These are phyloP conservation scores for Periparus ater DNA, from an alignment of 2,797 vertebrate genomes.

Conservation along the genomic window DNA sequence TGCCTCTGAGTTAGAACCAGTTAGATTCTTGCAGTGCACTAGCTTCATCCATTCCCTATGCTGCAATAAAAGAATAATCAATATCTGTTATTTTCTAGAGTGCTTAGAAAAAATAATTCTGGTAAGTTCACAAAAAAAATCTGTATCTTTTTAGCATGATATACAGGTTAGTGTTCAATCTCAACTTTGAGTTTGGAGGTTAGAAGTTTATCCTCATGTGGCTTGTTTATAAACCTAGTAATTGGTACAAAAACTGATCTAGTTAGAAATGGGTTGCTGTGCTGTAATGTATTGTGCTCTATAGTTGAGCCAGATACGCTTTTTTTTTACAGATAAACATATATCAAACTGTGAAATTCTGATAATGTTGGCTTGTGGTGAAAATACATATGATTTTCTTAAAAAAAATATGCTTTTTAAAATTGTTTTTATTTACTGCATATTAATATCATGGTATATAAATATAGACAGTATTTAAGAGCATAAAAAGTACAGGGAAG, in stretches of 20 bases:
- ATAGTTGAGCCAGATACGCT: background rate
- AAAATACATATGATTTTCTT: background rate
- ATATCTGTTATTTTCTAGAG: background rate
- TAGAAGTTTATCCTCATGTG: background rate
- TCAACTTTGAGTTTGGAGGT: background rate
- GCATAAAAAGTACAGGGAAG: background rate
- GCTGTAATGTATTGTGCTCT: background rate
- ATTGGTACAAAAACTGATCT: background rate
- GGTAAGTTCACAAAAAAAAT: background rate
- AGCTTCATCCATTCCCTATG: background rate
- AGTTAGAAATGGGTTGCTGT: background rate
- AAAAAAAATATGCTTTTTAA: background rate
- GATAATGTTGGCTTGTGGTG: background rate
- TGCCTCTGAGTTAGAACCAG: background rate
- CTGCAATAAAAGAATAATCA: conserved; percentile 6
- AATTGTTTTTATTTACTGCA: background rate
- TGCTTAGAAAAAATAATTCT: conserved; percentile 22
- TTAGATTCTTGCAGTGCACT: background rate
- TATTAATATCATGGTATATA: background rate
- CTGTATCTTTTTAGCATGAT: background rate
- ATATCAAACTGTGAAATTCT: background rate
- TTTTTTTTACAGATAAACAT: background rate
- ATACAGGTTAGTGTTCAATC: background rate
- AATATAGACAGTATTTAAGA: background rate
- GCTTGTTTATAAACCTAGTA: background rate